A percentile compares a stretch with the other conserved stretches of the same genome.
These are phyloP conservation scores for Cryptotis parvus DNA, from an alignment of 2,113 vertebrate genomes.

Conservation along the genomic window DNA sequence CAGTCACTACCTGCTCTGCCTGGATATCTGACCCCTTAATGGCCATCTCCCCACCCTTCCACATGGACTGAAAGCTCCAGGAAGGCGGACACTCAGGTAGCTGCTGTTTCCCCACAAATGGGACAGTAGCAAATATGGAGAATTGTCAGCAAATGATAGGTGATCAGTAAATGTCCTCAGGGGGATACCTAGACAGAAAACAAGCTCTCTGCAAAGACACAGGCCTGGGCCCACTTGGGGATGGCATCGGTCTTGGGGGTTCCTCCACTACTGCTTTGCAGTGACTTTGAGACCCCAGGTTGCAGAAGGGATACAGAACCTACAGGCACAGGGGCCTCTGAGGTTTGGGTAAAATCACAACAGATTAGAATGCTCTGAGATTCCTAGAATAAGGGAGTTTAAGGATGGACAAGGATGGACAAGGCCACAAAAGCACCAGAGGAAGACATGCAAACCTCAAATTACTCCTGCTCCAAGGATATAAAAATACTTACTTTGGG, in stretches of 20 bases:
- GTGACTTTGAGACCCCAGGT: background rate
- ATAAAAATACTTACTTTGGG: conserved; percentile 72
- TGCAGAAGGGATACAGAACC: background rate
- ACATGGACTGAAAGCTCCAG: background rate
- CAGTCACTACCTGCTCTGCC: background rate
- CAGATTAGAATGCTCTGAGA: background rate
- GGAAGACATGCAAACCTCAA: background rate
- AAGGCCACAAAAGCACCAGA: background rate
- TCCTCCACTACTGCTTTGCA: background rate
- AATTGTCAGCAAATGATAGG: background rate
- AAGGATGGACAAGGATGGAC: no score
- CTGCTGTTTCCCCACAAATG: background rate
- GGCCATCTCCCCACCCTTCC: background rate
- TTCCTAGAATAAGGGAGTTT: background rate
- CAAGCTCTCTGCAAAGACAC: background rate
- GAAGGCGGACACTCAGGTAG: background rate
- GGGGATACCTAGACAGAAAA: background rate
- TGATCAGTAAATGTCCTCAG: background rate
- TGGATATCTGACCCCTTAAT: background rate
- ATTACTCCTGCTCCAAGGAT: background rate
- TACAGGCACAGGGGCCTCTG: background rate
- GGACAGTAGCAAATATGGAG: background rate
- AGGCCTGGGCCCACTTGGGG: background rate
- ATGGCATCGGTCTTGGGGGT: no score
- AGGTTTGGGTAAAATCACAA: background rate